phyloP scores from a whole-genome alignment of 2,113 vertebrate species.

The Eclectus roratus region DNA sequence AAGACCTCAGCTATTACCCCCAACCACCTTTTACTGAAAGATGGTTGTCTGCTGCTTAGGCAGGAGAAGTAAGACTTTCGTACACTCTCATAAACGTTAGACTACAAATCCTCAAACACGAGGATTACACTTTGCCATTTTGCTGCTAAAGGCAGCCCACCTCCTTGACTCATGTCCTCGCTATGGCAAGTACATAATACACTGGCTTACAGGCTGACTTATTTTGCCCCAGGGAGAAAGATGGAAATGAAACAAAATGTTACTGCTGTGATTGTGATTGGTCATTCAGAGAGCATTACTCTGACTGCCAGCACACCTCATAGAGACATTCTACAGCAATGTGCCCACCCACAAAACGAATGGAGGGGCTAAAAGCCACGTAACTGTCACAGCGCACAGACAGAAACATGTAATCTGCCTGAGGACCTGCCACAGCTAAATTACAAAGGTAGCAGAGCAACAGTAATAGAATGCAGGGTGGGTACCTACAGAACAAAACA shows the following conservation, averaged over 20 bases:
- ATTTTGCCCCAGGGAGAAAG: not conserved
- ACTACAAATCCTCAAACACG: not conserved
- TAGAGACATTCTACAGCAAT: not conserved
- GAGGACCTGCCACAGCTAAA: not conserved
- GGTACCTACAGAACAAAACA: not conserved
- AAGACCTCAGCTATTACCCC: not conserved
- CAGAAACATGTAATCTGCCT: rapidly evolving
- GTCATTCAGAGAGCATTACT: not conserved
- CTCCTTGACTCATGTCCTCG: not conserved
- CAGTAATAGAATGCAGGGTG: rapidly evolving
- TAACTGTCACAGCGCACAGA: not conserved
- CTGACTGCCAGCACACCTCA: not conserved
- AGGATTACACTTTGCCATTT: not conserved
- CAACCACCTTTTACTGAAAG: not conserved
- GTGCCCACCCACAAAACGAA: not conserved
- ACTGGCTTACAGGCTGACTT: not conserved
- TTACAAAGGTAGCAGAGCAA: not conserved
- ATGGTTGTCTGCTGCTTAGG: rapidly evolving
- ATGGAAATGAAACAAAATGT: not conserved
- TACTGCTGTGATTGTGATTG: rapidly evolving
- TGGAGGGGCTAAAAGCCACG: rapidly evolving
- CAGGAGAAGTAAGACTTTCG: not conserved
- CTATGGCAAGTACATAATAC: not conserved
- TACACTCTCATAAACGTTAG: not conserved
- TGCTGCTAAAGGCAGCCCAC: not conserved